Base-by-base conservation (phyloP, 2,113 vertebrate species). In the Neolamprologus tretocephalus region DNA sequence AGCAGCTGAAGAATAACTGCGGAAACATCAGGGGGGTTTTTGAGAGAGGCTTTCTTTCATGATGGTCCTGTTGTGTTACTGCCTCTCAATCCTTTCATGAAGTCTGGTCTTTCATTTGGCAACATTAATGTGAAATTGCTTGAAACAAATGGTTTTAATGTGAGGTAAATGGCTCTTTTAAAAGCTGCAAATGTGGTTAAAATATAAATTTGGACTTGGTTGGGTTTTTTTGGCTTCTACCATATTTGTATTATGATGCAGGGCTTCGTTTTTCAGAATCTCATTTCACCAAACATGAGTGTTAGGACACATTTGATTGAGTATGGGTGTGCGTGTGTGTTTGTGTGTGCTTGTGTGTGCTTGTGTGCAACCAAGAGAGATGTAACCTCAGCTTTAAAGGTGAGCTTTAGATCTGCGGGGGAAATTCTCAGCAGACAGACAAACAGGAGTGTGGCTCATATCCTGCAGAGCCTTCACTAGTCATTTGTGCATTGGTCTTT, bases 401-500 rank as follows among this genome's bases (percentile, higher is more conserved):
- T 92, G 89, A 91, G 89, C 80, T 80, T 80, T 42, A 57, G 78
- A 51, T 89, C 91, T 93, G 83, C 86, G n/a, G 86, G 89, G 75
- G 61, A 61, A 82, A 23, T 45, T 82, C 55, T 86, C 31, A 51
- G 73, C 86, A 47, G 83, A 85, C 73, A 58, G 80, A 73, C 63
- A 84, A 37, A 75, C 75, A 68, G 66, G 80, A 91, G 68, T 89
- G 86, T 82, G 73, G 63, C 81, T 91, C 42, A 86, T 89, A 85
- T 92, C 91, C 91, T 90, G 89, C 87, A 80, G 88, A 92, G 88
- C 90, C 90, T 91, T 93, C 93, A 92, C 85, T 83, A 88, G 89
- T 93, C 82, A 89, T 92, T 92, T 92, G 88, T 89, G 90, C 73
- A 84, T 57, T 9, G 88, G 73, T 86, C 83, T 87, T 81, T 90